These are phyloP conservation scores for Leontocebus nigricollis DNA, from an alignment of 2,797 vertebrate species.

Conservation along the genomic window DNA sequence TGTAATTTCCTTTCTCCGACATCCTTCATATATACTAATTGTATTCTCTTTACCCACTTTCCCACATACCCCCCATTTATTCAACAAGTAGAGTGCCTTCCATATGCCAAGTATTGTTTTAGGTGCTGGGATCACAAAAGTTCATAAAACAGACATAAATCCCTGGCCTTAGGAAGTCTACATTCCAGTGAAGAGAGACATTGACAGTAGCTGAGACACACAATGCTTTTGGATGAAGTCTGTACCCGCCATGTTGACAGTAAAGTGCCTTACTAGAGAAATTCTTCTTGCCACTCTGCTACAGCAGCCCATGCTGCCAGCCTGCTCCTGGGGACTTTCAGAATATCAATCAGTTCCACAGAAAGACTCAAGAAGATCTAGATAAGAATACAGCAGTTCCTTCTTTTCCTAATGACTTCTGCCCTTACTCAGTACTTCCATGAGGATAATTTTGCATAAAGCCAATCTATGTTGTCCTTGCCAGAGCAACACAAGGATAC, in stretches of 20 bases:
- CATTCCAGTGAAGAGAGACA: not conserved
- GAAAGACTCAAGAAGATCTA: constrained; percentile 36
- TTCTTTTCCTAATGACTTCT: constrained; percentile 28
- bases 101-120: not conserved
- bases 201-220: not conserved
- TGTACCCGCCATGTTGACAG: not conserved
- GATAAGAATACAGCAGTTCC: not conserved
- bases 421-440: constrained; percentile 11
- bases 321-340: not conserved
- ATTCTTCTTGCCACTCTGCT: constrained; percentile 17
- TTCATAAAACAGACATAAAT: constrained; percentile 15
- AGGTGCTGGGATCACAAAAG: not conserved
- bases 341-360: constrained; percentile 8
- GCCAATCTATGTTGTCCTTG: not conserved
- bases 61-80: not conserved
- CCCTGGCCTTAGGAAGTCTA: not conserved
- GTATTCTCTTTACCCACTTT: not conserved
- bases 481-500: not conserved
- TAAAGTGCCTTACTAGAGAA: not conserved
- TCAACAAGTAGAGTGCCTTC: not conserved
- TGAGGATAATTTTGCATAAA: not conserved
- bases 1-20: not conserved
- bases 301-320: constrained; percentile 21
- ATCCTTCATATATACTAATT: not conserved
- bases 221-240: not conserved